These are phyloP conservation scores for Aleiodes testaceus DNA, from an alignment of 2,888 invertebrate species.

Conservation along the genomic window DNA sequence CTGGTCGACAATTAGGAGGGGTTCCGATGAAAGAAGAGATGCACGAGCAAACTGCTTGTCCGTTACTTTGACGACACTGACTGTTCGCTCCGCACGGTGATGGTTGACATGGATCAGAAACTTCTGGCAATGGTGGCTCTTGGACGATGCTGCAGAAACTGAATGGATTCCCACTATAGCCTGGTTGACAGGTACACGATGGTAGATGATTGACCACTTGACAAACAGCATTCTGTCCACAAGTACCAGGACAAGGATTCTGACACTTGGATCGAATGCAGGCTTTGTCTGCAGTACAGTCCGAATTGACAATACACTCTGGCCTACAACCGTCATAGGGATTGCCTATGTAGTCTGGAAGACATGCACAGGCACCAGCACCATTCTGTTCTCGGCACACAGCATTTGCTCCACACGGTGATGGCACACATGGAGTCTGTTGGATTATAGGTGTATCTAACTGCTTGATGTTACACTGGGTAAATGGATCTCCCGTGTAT, in stretches of 20 bases:
- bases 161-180: constrained; percentile 80
- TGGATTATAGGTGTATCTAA: constrained; percentile 53
- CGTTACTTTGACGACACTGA: constrained; percentile 73
- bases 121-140: constrained; percentile 50
- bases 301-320: constrained; percentile 79
- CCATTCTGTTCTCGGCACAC: constrained; percentile 80
- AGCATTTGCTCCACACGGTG: constrained; percentile 89
- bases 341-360: constrained; percentile 77
- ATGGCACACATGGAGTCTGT: constrained; percentile 80
- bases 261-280: constrained; percentile 80
- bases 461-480: constrained; percentile 63
- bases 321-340: constrained; percentile 81
- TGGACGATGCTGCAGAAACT: constrained; percentile 71
- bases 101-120: constrained; percentile 61
- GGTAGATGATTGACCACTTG: constrained; percentile 80
- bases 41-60: constrained; percentile 87
- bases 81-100: constrained; percentile 73
- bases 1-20: constrained; percentile 77
- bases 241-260: constrained; percentile 83
- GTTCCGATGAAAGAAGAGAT: constrained; percentile 81
- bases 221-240: constrained; percentile 81
- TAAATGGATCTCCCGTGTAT: constrained; percentile 77
- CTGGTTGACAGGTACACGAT: constrained; percentile 77
- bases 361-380: constrained; percentile 75
- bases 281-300: constrained; percentile 80